Evolutionary conservation across 2,797 vertebrate genomes (phyloP), one percentile per base, ranked within the genome.

Genomic region (Paratrypauchen microcephalus): DNA sequence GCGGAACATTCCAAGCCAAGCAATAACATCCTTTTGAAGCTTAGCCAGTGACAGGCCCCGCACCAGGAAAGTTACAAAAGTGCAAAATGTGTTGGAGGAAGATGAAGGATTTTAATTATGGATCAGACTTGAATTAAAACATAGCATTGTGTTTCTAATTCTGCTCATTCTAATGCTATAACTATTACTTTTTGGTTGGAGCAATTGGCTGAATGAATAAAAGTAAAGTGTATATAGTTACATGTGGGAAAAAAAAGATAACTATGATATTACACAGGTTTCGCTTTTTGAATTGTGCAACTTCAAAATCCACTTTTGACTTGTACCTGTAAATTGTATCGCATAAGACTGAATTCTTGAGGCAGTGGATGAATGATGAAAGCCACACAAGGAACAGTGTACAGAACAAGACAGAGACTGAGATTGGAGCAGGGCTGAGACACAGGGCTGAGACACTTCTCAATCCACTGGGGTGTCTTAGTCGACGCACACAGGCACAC

Each of bases 381-480:
- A 45, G 52, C 28, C 19, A 45, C 19, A 65, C 47, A 72, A 66
- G 67, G 64, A 39, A 57, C 54, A 39, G 41, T 61, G 32, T 55
- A 63, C 72, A 64, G 60, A 69, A 67, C 63, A 75, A 47, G 61
- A 74, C 56, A 54, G 67, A 30, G 68, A 23, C 26, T 24, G 36
- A 24, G 56, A 66, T 56, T 28, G 63, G 57, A 9, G 47, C 63
- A 54, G 23, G 24, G 47, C 13, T 65, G 39, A 75, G 68, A 65
- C n/a, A n/a, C n/a, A 54, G 23, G 24, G 47, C 13, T 65, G 26
- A 32, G 48, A 65, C 61, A 65, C 47, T 52, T 66, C 81, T 60
- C 55, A 78, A 71, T 65, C 60, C 75, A 39, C 57, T 76, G 77
- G 18, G n/a, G 61, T 80, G 70, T 82, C 56, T 39, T 73, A 66